Evolutionary conservation across 1,140 invertebrate genomes (phyloP).

Genomic region (Thaumetopoea pityocampa): DNA sequence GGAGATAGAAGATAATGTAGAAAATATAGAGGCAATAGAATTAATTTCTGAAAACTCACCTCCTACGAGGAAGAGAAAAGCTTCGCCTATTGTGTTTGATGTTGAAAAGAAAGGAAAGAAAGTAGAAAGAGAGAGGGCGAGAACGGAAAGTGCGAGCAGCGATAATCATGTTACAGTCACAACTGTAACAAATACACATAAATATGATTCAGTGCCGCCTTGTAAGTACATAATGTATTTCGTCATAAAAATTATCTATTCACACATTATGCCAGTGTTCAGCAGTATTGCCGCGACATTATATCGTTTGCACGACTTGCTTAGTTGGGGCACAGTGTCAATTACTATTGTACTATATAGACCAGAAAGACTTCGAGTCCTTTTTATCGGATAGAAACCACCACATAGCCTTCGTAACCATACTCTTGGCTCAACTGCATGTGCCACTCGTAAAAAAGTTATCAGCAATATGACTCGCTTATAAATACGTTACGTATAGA

Average conservation of each 20-base stretch:
- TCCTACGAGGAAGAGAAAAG: constrained; percentile 54
- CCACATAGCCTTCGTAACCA: too few relatives aligned
- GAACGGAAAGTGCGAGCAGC: constrained; percentile 57
- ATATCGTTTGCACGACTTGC: too few relatives aligned
- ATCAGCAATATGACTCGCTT: too few relatives aligned
- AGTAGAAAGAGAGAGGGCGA: constrained; percentile 37
- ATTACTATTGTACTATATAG: too few relatives aligned
- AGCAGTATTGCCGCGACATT: too few relatives aligned
- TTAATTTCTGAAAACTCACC: constrained; percentile 21
- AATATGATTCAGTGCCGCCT: constrained; percentile 69
- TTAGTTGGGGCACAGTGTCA: too few relatives aligned
- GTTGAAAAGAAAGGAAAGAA: constrained; percentile 48
- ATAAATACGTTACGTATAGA: too few relatives aligned
- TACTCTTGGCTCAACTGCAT: too few relatives aligned
- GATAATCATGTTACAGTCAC: constrained; percentile 52
- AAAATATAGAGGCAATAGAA: constrained; percentile 6
- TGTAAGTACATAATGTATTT: constrained; percentile 46
- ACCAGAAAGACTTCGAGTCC: too few relatives aligned
- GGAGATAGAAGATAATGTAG: constrained; percentile 25
- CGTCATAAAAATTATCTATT: background rate
- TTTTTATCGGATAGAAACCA: too few relatives aligned
- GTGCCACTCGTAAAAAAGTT: too few relatives aligned
- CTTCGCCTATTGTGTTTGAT: constrained; percentile 76
- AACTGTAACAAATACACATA: constrained; percentile 44
- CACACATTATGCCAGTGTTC: background rate